Evolutionary conservation across 2,888 invertebrate species (phyloP).

Genomic region (Erebia aethiops): DNA sequence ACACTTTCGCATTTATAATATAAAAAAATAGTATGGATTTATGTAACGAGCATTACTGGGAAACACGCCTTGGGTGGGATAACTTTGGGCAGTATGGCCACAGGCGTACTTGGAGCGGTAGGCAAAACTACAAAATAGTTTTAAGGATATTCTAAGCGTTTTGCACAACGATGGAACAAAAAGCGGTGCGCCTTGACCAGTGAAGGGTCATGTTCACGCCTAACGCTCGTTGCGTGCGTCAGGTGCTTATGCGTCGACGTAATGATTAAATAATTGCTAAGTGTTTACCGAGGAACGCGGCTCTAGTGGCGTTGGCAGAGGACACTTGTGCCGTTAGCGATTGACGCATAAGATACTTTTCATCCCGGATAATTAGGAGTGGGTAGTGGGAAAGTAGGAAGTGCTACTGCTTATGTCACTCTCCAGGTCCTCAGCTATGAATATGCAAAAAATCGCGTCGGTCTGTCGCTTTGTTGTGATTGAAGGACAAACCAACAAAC

Average conservation of each 20-base stretch:
- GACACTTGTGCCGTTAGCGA: background rate
- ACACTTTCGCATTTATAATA: too few relatives aligned
- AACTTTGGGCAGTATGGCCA: background rate
- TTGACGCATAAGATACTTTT: background rate
- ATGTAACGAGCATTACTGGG: too few relatives aligned
- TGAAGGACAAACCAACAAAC: too few relatives aligned
- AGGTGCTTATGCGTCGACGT: slow-evolving; percentile 37
- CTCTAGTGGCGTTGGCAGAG: slow-evolving; percentile 19
- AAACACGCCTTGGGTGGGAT: too few relatives aligned
- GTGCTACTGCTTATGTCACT: too few relatives aligned
- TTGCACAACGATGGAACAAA: slow-evolving; percentile 28
- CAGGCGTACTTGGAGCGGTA: background rate
- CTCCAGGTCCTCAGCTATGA: too few relatives aligned
- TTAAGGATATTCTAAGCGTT: slow-evolving; percentile 10
- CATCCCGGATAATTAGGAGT: too few relatives aligned
- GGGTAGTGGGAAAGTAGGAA: too few relatives aligned
- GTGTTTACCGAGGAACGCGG: slow-evolving; percentile 22
- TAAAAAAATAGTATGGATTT: too few relatives aligned
- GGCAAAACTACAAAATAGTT: background rate
- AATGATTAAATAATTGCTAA: slow-evolving; percentile 36
- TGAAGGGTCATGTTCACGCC: slow-evolving; percentile 61
- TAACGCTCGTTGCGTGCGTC: slow-evolving; percentile 41
- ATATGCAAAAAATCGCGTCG: too few relatives aligned
- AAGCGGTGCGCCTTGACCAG: slow-evolving; percentile 60
- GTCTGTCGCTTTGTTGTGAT: too few relatives aligned